phyloP scores from a whole-genome alignment of 1,140 invertebrate species.

The Lepidurus arcticus region DNA sequence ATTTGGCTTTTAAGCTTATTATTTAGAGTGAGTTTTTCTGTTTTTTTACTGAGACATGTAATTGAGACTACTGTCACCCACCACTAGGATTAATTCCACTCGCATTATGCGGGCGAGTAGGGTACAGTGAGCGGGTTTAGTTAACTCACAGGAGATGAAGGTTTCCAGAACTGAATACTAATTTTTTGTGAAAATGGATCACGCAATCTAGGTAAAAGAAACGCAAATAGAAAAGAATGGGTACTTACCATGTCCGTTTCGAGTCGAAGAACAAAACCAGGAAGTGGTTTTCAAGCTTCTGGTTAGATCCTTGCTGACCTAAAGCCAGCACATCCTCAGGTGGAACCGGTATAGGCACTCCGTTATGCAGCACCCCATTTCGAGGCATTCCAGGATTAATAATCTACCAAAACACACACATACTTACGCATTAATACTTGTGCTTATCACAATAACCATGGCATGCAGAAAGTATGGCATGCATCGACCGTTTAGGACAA shows the following conservation, averaged over 20 bases:
- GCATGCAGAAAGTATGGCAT: too few species aligned
- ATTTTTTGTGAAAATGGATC: not conserved
- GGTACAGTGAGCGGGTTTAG: too few species aligned
- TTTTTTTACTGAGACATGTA: not conserved
- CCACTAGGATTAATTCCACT: too few species aligned
- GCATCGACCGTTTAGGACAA: too few species aligned
- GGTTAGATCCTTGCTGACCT: constrained; percentile 52
- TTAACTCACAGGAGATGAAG: too few species aligned
- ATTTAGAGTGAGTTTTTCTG: not conserved
- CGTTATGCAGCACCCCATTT: constrained; percentile 80
- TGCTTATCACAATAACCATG: too few species aligned
- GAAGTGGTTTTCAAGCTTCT: constrained; percentile 72
- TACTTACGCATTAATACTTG: not conserved
- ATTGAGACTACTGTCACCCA: too few species aligned
- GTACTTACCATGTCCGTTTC: constrained; percentile 78
- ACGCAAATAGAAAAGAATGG: constrained; percentile 13
- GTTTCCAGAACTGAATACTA: not conserved
- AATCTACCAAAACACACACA: constrained; percentile 52
- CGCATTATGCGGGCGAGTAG: too few species aligned
- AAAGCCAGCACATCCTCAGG: constrained; percentile 77
- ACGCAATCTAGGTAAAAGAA: not conserved
- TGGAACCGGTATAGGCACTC: constrained; percentile 85
- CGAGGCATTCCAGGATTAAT: constrained; percentile 90
- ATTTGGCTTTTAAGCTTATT: constrained; percentile 27
- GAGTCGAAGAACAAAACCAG: constrained; percentile 92